phyloP scores from a whole-genome alignment of 2,113 vertebrate genomes.

The Mesoclemmys tuberculata region DNA sequence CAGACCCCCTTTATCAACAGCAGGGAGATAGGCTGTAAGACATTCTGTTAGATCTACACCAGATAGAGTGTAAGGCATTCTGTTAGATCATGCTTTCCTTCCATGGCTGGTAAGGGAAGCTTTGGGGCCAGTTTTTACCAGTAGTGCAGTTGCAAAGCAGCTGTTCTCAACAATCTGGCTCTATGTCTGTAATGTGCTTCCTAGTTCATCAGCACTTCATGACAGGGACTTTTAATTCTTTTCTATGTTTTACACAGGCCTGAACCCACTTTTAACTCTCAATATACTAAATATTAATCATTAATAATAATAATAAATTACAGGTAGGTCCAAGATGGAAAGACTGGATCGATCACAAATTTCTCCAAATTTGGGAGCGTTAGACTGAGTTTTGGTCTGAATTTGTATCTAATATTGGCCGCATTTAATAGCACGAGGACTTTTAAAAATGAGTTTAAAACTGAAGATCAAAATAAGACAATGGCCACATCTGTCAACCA shows the following conservation, averaged over 20 bases:
- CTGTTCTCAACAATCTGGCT: slow-evolving; percentile 33
- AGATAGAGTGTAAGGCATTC: no score
- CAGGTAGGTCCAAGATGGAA: slow-evolving; percentile 2
- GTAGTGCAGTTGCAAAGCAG: background rate
- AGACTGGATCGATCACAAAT: background rate
- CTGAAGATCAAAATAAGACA: slow-evolving; percentile 10
- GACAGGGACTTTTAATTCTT: background rate
- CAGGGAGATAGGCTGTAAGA: slow-evolving; percentile 2
- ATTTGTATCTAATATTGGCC: slow-evolving; percentile 37
- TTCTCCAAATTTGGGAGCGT: background rate
- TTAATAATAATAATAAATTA: slow-evolving; percentile 20
- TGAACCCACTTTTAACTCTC: background rate
- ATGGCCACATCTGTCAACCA: slow-evolving; percentile 24
- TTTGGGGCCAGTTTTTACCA: no score
- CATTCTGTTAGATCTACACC: no score
- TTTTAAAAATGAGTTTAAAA: slow-evolving; percentile 46
- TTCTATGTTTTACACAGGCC: background rate
- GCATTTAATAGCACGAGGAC: slow-evolving; percentile 45
- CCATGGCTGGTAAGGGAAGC: background rate
- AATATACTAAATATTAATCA: slow-evolving; percentile 2
- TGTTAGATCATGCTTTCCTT: slow-evolving; percentile 61
- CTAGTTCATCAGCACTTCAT: background rate
- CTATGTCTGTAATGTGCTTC: background rate
- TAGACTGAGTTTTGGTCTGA: background rate
- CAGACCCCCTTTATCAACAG: slow-evolving; percentile 21